Evolutionary conservation across 2,888 invertebrate species (phyloP).

Genomic region (Tinea pellionella): DNA sequence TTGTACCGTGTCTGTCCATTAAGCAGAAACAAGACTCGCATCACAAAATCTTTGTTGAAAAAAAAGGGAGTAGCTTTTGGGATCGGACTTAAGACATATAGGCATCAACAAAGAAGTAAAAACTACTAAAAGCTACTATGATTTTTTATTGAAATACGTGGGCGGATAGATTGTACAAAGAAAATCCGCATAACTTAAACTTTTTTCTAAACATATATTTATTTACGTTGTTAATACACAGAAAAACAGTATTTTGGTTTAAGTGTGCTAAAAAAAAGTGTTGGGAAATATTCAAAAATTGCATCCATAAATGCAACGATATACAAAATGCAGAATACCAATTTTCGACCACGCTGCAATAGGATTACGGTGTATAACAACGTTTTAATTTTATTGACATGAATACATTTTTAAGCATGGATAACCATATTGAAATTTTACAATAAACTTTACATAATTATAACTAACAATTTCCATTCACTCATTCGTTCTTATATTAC

Average conservation of each 20-base stretch:
- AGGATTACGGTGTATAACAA: not conserved
- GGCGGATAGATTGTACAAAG: too few species aligned
- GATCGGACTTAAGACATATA: not conserved
- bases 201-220: too few species aligned
- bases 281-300: not conserved
- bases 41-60: conserved; percentile 10
- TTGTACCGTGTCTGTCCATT: conserved; percentile 35
- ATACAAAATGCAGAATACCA: not conserved
- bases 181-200: too few species aligned
- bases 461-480: too few species aligned
- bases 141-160: not conserved
- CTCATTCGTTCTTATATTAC: too few species aligned
- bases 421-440: not conserved
- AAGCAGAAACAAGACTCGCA: conserved; percentile 20
- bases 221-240: too few species aligned
- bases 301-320: not conserved
- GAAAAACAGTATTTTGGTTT: too few species aligned
- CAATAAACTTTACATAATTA: too few species aligned
- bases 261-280: too few species aligned
- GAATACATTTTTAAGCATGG: not conserved
- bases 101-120: not conserved
- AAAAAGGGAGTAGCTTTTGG: not conserved
- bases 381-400: not conserved
- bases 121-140: not conserved
- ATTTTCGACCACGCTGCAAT: not conserved